Base-by-base conservation (phyloP, 2,113 vertebrate species). In the Cygnus atratus region DNA sequence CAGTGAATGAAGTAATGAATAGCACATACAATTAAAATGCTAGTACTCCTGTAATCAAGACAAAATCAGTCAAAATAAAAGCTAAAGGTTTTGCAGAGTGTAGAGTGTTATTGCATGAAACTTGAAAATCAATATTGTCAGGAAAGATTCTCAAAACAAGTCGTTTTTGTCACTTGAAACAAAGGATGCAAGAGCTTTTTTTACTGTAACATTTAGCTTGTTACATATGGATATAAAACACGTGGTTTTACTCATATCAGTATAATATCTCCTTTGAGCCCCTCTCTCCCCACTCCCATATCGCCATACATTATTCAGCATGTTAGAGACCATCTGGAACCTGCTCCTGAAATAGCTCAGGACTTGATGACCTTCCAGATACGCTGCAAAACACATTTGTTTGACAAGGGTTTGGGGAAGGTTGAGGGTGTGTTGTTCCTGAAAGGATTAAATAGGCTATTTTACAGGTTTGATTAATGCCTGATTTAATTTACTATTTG, bases 281-380 rank as follows among this genome's bases (percentile, higher is more conserved):
- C 92, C 91, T 81, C 83, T 90, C 79, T 78, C 57, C 84, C 59
- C 46, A 48, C 67, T 88, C 80, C 84, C 77, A 82, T 84, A 58
- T 19, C 50, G 13, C 70, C 84, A 93, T 94, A 85, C 87, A 94
- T 96, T 93, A 97, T 96, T 95, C 93, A 95, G 95, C 50, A 80
- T 33, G 74, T 29, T 87, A 31, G 67, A 89, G 92, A 95, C 93
- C 91, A 95, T 96, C 96, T 96, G 95, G 93, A 97, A 96, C 61
- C 62, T 67, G 81, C 88, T 94, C 93, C 96, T 94, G 88, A 97
- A 96, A 96, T 88, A 97, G 93, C 91, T 91, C 87, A 91, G 93
- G 92, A 96, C 87, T 93, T 95, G 92, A 94, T 92, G 95, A 96
- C 96, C 96, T 97, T 96, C 92, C 86, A 92, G 95, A 92, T 79